Evolutionary conservation across 2,113 vertebrate genomes (phyloP).

Genomic region (Chunga burmeisteri): DNA sequence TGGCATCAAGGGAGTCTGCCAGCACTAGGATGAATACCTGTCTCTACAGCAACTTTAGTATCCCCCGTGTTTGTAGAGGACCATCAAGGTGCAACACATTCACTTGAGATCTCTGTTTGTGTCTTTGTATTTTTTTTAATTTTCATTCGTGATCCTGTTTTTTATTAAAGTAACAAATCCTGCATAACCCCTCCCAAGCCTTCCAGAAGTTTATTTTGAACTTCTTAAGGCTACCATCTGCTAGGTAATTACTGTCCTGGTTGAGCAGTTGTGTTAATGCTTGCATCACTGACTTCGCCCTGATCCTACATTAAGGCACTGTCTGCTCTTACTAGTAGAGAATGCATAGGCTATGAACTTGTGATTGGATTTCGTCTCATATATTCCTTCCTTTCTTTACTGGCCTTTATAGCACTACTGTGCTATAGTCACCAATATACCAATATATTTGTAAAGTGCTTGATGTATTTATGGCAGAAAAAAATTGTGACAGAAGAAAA

Average conservation of each 20-base stretch:
- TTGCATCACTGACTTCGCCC: neutral
- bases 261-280: neutral
- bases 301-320: neutral
- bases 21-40: neutral
- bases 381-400: neutral
- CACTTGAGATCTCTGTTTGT: neutral
- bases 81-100: neutral
- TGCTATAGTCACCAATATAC: accelerated
- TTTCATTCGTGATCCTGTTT: neutral
- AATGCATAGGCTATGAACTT: accelerated
- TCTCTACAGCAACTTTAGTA: neutral
- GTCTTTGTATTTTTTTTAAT: neutral
- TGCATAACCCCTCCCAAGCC: neutral
- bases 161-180: neutral
- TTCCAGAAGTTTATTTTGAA: neutral
- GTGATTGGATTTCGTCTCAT: neutral
- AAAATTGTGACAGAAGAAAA: neutral
- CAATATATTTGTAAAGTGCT: neutral
- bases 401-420: too few species aligned
- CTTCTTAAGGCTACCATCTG: neutral
- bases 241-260: neutral
- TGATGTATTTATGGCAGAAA: neutral
- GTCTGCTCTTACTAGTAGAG: neutral
- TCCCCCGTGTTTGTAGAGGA: neutral
- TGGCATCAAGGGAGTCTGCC: neutral